Conservation (phyloP, 2,797 vertebrate species). For the Crenuchus spilurus region DNA sequence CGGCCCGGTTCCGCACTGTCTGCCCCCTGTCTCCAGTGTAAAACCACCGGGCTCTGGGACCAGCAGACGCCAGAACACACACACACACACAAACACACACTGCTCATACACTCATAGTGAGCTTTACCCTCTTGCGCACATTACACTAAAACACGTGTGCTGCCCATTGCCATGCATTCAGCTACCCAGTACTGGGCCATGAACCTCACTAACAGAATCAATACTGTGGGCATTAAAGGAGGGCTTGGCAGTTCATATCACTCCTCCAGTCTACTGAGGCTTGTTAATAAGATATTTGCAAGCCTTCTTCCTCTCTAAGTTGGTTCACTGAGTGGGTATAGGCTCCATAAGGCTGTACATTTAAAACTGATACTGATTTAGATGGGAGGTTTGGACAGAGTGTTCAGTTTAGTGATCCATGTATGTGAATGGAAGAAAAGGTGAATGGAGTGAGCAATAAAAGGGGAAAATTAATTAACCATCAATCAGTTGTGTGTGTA, state of each 20-base stretch:
- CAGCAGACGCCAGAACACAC: constrained; percentile 62
- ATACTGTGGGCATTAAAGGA: constrained; percentile 40
- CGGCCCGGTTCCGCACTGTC: constrained; percentile 76
- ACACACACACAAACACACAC: constrained; percentile 30
- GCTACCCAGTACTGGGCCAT: constrained; percentile 33
- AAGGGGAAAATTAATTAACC: neutral
- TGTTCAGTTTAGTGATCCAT: neutral
- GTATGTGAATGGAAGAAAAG: too few species aligned
- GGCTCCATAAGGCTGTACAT: neutral
- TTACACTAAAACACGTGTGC: constrained; percentile 2
- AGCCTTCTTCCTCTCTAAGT: constrained; percentile 5
- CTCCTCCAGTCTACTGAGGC: constrained; percentile 10
- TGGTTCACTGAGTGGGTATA: neutral
- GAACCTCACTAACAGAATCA: constrained; percentile 44
- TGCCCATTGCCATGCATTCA: constrained; percentile 29
- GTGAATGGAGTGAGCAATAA: too few species aligned
- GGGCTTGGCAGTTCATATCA: constrained; percentile 17
- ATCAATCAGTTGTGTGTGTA: too few species aligned
- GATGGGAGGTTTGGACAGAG: neutral
- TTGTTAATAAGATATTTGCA: constrained; percentile 31
- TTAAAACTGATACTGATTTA: constrained; percentile 15
- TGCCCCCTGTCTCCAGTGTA: constrained; percentile 64
- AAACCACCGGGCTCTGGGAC: constrained; percentile 71
- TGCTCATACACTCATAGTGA: constrained; percentile 16
- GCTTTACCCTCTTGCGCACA: constrained; percentile 10